Base-by-base conservation (phyloP, 1,140 invertebrate genomes). In the Eufriesea mexicana region DNA sequence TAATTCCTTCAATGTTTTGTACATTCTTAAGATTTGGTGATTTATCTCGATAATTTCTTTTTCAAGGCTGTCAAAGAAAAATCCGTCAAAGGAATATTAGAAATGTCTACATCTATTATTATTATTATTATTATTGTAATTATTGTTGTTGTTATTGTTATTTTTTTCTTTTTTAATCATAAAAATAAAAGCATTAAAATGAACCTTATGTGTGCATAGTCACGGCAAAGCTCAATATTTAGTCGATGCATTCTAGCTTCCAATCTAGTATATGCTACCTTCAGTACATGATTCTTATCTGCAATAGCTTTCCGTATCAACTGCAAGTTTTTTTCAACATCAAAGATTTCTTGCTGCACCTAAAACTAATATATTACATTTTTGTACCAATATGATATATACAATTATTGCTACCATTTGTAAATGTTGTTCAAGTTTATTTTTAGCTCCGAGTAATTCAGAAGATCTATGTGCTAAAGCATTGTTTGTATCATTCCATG, bases 401-500 rank as follows among this genome's bases (percentile, higher is more conserved):
- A 80, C 14, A 10, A 9, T 79, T 70, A 25, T 45, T 72, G 64
- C 28, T 92, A 96, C 95, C 90, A 95, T 95, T 88, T 95, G 94
- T n/a, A 96, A 91, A 91, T 96, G 95, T 70, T 95, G 95, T 90
- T 99, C 97, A 54, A 99, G 94, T 92, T 97, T 98, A 94, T 97
- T 98, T 93, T 98, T 98, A 57, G 97, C 96, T 93, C 98, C 97
- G 20, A 97, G 94, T 86, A 96, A 96, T 93, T 98, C 97, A 12
- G 97, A 96, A 64, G 96, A 94, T 89, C 98, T 95, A 47, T 97
- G 94, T 12, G 97, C 96, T 77, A 98, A 95, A 66, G 97, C 95
- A 90, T 96, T 97, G 92, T 98, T 98, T 0, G 97, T 97, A 87
- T 96, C 96, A 91, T 97, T 98, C 98, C 98, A 99, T 81, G 97